These are phyloP conservation scores for Amphipoea lucens DNA, from an alignment of 2,888 invertebrate species.

Conservation along the genomic window DNA sequence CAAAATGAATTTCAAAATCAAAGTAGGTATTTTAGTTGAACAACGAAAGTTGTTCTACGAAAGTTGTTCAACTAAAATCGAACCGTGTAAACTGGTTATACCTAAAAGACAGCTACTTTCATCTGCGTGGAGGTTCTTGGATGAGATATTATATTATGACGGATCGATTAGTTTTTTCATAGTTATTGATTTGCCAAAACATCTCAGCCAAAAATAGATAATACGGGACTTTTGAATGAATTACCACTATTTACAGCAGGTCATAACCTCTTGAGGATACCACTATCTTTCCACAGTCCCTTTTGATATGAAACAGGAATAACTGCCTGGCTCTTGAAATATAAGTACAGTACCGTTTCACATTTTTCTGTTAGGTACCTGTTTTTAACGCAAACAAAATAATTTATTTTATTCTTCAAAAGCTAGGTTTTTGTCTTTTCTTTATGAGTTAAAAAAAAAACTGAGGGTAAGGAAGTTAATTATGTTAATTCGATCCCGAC, in stretches of 20 bases:
- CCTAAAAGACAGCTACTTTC: background rate
- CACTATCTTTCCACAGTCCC: background rate
- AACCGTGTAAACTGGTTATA: background rate
- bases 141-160: background rate
- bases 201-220: background rate
- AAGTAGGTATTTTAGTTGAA: background rate
- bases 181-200: background rate
- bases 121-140: background rate
- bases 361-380: too few relatives aligned
- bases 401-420: background rate
- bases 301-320: background rate
- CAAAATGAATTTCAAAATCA: background rate
- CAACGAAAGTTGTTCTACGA: too few relatives aligned
- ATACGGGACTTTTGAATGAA: background rate
- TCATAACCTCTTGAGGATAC: background rate
- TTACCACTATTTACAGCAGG: background rate
- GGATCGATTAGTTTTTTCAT: background rate
- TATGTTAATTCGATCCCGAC: constrained; percentile 40
- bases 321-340: background rate
- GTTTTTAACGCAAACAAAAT: too few relatives aligned
- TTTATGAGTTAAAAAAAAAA: background rate
- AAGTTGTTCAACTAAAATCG: too few relatives aligned
- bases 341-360: too few relatives aligned
- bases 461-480: constrained; percentile 11
- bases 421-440: background rate